Conservation (phyloP, 2,888 invertebrate species). For the Ditylenchus weischeri region DNA sequence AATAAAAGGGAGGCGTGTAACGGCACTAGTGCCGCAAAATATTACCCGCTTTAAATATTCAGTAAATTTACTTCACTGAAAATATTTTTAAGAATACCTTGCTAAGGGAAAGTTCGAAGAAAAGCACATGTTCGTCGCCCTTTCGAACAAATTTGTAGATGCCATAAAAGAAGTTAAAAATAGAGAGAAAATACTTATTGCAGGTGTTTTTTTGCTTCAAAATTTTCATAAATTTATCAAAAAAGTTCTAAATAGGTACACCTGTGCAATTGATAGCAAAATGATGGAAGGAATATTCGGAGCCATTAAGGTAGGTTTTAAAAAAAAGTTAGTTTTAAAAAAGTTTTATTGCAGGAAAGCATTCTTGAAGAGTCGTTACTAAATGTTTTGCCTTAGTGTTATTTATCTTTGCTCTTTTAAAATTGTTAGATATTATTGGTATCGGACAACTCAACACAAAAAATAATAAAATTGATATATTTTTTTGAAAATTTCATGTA, state of each 20-base stretch:
- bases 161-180: constrained; percentile 26
- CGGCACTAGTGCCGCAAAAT: too few species aligned
- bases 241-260: constrained; percentile 36
- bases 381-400: too few species aligned
- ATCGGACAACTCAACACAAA: too few species aligned
- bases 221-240: not conserved
- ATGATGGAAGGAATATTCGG: constrained; percentile 52
- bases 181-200: constrained; percentile 32
- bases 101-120: constrained; percentile 26
- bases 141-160: constrained; percentile 26
- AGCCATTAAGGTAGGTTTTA: constrained; percentile 47
- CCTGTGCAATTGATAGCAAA: constrained; percentile 52
- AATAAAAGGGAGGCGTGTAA: too few species aligned
- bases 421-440: too few species aligned
- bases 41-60: too few species aligned
- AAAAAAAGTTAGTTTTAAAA: constrained; percentile 19
- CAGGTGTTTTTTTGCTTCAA: constrained; percentile 23
- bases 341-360: too few species aligned
- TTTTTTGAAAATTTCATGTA: too few species aligned
- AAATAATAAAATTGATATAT: too few species aligned
- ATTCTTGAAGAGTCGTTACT: too few species aligned
- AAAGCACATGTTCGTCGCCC: constrained; percentile 30
- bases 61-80: too few species aligned
- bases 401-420: too few species aligned
- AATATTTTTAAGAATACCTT: not conserved